Evolutionary conservation across 2,888 invertebrate genomes (phyloP).

Genomic region (Drosophila monieri): DNA sequence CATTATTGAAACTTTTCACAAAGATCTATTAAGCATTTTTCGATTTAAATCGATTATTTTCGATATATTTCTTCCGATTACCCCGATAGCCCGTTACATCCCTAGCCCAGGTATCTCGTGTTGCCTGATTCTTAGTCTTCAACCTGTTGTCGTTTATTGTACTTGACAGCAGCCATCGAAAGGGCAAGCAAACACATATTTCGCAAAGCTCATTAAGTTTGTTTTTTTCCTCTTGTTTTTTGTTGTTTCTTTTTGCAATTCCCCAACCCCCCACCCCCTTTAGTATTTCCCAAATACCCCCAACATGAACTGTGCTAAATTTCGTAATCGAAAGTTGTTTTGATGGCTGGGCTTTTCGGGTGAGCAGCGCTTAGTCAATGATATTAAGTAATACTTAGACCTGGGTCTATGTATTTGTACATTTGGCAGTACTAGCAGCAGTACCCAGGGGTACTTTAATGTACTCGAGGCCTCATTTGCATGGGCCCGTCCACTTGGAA

Average conservation of each 20-base stretch:
- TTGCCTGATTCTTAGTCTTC: slow-evolving; percentile 63
- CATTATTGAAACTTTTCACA: no score
- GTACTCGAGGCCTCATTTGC: slow-evolving; percentile 56
- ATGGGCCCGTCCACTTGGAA: slow-evolving; percentile 60
- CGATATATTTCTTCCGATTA: neutral
- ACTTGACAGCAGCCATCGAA: slow-evolving; percentile 77
- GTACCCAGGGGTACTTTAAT: slow-evolving; percentile 33
- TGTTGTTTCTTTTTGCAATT: slow-evolving; percentile 26
- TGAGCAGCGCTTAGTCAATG: slow-evolving; percentile 69
- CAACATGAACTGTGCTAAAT: slow-evolving; percentile 64
- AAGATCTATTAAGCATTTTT: no score
- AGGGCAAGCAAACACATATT: slow-evolving; percentile 77
- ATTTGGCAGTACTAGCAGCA: slow-evolving; percentile 7
- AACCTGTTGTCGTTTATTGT: slow-evolving; percentile 77
- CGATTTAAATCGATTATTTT: neutral
- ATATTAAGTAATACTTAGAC: slow-evolving; percentile 73
- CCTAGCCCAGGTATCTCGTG: slow-evolving; percentile 8
- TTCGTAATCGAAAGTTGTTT: slow-evolving; percentile 78
- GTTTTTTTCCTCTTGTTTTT: slow-evolving; percentile 26
- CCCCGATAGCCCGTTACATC: neutral
- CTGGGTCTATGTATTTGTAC: neutral
- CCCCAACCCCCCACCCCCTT: neutral
- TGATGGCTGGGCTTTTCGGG: slow-evolving; percentile 63
- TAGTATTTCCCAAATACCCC: slow-evolving; percentile 1
- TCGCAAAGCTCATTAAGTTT: slow-evolving; percentile 77